Conservation (phyloP, 2,888 invertebrate genomes). For the Erebia epiphron region DNA sequence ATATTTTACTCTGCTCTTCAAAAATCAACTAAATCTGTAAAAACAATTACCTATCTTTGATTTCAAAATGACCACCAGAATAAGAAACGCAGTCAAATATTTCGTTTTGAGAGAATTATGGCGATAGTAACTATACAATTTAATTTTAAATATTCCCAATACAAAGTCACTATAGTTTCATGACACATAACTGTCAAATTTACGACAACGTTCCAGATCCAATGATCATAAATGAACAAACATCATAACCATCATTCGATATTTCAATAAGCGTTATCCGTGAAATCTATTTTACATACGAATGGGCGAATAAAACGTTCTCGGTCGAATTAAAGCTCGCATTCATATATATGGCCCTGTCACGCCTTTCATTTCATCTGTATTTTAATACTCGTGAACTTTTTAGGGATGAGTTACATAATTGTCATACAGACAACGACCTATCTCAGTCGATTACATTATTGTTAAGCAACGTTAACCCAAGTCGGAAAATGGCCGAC, state of each 20-base stretch:
- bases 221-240: slow-evolving; percentile 19
- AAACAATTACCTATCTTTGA: no score
- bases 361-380: slow-evolving; percentile 4
- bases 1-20: no score
- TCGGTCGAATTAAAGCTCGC: slow-evolving; percentile 8
- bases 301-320: slow-evolving; percentile 27
- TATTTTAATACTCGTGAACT: not conserved
- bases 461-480: no score
- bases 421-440: no score
- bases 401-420: no score
- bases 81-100: not conserved
- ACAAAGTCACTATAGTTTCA: slow-evolving; percentile 7
- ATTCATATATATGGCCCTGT: not conserved
- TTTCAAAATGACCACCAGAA: not conserved
- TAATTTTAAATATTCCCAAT: not conserved
- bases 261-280: slow-evolving; percentile 38
- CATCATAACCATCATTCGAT: slow-evolving; percentile 23
- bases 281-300: slow-evolving; percentile 36
- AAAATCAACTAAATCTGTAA: no score
- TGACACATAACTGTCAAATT: slow-evolving; percentile 13
- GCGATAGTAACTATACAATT: not conserved
- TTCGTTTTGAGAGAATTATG: not conserved
- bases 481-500: no score
- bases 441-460: no score
- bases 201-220: slow-evolving; percentile 11